Base-by-base conservation (phyloP, 2,113 vertebrate species). In the Marmota monax region DNA sequence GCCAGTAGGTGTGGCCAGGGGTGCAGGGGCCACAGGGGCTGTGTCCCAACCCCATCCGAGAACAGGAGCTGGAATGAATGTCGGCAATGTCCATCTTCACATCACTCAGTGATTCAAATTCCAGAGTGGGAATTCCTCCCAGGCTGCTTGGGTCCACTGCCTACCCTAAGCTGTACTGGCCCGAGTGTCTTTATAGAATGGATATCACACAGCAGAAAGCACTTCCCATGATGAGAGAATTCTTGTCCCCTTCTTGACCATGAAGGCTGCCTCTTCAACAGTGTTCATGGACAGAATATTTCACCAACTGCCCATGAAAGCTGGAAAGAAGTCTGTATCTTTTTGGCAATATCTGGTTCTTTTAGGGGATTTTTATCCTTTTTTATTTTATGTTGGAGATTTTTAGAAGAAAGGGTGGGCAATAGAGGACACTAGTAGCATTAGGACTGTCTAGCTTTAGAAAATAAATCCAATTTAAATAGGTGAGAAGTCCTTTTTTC, bases 391-490 rank as follows among this genome's bases (percentile, higher is more conserved):
- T 34, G 27, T 51, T 67, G 51, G 51, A 84, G 23, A 6, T 65
- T 83, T 84, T 67, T 56, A 39, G n/a, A 29, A 76, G n/a, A 74
- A 88, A 94, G 18, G 17, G 4, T 27, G 4, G 34, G 27, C 2
- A 73, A 79, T 2, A 42, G 39, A 73, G 29, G 34, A 65, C n/a
- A 51, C 48, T 61, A 72, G 73, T 37, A 87, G 25, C 63, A 77
- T 42, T 76, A 34, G 56, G 58, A 78, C 48, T 63, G 7, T 51
- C 70, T 58, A 82, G 73, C 39, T 80, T 80, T 92, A 29, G 34
- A 53, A 90, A 93, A 56, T 53, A 83, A 87, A 77, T 90, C 22
- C 25, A 39, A 34, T 51, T 95, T 90, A 88, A 95, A 65, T 67
- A 72, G 39, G 34, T 90, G 67, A 86, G 32, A 88, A 74, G 1